These are phyloP conservation scores for Pteria penguin DNA, from an alignment of 2,888 invertebrate genomes.

Conservation along the genomic window DNA sequence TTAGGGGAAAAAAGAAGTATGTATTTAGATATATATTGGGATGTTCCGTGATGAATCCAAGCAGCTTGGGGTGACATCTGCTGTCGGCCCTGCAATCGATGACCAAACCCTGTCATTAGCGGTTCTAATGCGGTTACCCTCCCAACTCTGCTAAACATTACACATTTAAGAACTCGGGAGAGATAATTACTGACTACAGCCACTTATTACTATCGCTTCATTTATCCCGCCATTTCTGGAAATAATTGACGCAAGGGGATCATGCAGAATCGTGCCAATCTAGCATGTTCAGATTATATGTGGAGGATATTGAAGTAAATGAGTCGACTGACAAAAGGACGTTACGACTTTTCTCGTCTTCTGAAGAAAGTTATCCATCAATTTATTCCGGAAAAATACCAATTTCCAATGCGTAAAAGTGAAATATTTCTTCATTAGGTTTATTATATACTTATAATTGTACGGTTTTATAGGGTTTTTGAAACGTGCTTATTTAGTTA, in stretches of 20 bases:
- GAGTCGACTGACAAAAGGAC: neutral
- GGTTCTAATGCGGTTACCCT: slow-evolving; percentile 18
- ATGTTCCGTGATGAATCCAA: too few species aligned
- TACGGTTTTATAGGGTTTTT: too few species aligned
- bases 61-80: too few species aligned
- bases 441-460: too few species aligned
- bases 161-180: slow-evolving; percentile 16
- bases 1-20: too few species aligned
- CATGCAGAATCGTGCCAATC: neutral
- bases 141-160: slow-evolving; percentile 8
- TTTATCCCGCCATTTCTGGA: slow-evolving; percentile 1
- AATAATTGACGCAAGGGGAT: neutral
- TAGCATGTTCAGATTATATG: neutral
- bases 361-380: neutral
- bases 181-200: slow-evolving; percentile 11
- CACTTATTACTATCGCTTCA: slow-evolving; percentile 20
- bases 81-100: slow-evolving; percentile 1
- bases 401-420: too few species aligned
- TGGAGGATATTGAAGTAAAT: neutral
- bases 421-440: too few species aligned
- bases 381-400: too few species aligned
- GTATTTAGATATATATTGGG: too few species aligned
- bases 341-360: neutral
- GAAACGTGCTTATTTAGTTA: too few species aligned
- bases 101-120: slow-evolving; percentile 23